Evolutionary conservation across 2,888 invertebrate species (phyloP).

Genomic region (Tinea trinotella): DNA sequence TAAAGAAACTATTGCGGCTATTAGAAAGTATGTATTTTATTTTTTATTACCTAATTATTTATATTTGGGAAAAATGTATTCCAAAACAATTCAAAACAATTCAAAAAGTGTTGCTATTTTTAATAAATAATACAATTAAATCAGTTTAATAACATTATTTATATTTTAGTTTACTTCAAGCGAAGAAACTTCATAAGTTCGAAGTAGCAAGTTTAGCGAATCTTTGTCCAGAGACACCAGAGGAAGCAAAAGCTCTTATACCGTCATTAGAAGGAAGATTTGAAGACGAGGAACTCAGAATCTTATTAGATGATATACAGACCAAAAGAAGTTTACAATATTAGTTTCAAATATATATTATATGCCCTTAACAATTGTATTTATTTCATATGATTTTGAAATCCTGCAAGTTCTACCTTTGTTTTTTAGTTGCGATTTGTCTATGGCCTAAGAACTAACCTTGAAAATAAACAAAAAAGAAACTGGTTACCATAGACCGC

Average conservation of each 20-base stretch:
- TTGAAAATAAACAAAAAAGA: not conserved
- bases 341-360: conserved; percentile 48
- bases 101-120: not conserved
- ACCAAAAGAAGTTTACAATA: conserved; percentile 98
- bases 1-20: conserved; percentile 96
- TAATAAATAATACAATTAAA: not conserved
- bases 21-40: conserved; percentile 81
- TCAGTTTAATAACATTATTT: not conserved
- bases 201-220: conserved; percentile 98
- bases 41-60: not conserved
- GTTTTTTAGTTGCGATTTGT: too few relatives aligned
- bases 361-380: too few relatives aligned
- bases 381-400: too few relatives aligned
- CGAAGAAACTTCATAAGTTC: conserved; percentile 97
- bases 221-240: conserved; percentile 98
- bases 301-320: conserved; percentile 97
- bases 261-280: conserved; percentile 97
- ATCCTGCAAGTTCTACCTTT: too few relatives aligned
- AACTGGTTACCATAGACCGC: not conserved
- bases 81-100: not conserved
- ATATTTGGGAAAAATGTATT: not conserved
- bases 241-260: conserved; percentile 97
- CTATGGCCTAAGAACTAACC: too few relatives aligned
- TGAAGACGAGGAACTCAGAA: conserved; percentile 97
- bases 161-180: conserved; percentile 82